These are phyloP conservation scores for Lissocephala sabroskyi DNA, from an alignment of 2,888 invertebrate genomes.

Conservation along the genomic window DNA sequence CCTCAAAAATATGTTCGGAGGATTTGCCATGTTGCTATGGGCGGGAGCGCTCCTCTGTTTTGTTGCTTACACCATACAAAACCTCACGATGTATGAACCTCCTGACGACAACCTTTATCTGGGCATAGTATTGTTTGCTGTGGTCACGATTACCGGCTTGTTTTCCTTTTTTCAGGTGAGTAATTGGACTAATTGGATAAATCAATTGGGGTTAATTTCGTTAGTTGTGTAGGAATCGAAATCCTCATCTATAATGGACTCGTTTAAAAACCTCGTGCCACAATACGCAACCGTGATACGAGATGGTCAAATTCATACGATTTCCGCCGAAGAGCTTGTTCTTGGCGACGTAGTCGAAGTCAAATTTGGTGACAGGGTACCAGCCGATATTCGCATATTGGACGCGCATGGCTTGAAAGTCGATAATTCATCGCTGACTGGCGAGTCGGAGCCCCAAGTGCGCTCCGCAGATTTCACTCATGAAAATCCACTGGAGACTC, in stretches of 20 bases:
- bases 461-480: slow-evolving; percentile 90
- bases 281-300: slow-evolving; percentile 94
- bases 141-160: slow-evolving; percentile 96
- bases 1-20: slow-evolving; percentile 97
- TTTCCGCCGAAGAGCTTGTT: slow-evolving; percentile 93
- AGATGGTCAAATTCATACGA: slow-evolving; percentile 91
- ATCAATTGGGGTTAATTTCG: too few relatives aligned
- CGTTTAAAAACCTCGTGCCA: slow-evolving; percentile 97
- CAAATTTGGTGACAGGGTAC: slow-evolving; percentile 98
- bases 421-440: slow-evolving; percentile 94
- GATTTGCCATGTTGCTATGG: slow-evolving; percentile 95
- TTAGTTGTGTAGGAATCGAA: slow-evolving; percentile 79
- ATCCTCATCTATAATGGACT: slow-evolving; percentile 98
- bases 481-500: slow-evolving; percentile 94
- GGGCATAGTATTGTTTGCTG: slow-evolving; percentile 92
- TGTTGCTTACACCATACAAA: slow-evolving; percentile 93
- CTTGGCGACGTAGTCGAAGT: slow-evolving; percentile 98
- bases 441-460: slow-evolving; percentile 94
- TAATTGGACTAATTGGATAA: too few relatives aligned
- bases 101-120: slow-evolving; percentile 96
- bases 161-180: slow-evolving; percentile 98
- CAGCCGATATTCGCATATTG: slow-evolving; percentile 96
- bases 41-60: slow-evolving; percentile 96
- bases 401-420: slow-evolving; percentile 95
- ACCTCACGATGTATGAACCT: slow-evolving; percentile 92